Evolutionary conservation across 1,140 invertebrate species (phyloP).

Genomic region (Acromyrmex heyeri): DNA sequence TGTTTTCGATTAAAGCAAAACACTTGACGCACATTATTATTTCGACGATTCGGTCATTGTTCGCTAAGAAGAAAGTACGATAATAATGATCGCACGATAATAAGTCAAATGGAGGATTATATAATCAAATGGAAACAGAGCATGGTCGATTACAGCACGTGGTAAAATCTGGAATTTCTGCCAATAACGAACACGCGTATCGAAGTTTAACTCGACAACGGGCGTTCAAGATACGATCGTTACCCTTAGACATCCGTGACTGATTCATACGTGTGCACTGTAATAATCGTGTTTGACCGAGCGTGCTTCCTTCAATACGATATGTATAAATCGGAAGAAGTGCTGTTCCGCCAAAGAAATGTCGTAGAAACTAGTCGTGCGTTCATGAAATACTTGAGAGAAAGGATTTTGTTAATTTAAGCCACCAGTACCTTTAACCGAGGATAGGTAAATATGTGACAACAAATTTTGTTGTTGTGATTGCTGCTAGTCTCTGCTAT

Average conservation of each 20-base stretch:
- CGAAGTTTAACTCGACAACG: background rate
- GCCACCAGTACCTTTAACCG: too few species aligned
- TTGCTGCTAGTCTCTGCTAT: too few species aligned
- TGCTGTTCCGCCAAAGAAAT: background rate
- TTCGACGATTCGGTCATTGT: background rate
- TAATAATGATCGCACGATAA: background rate
- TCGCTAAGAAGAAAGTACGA: constrained; percentile 18
- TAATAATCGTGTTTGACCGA: constrained; percentile 44
- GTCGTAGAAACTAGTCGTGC: background rate
- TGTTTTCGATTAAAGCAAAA: constrained; percentile 9
- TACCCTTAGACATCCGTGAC: constrained; percentile 40
- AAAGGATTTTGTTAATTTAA: too few species aligned
- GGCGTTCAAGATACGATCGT: constrained; percentile 1
- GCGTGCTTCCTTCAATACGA: constrained; percentile 26
- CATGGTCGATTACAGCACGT: background rate
- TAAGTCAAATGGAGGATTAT: constrained; percentile 13
- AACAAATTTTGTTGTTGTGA: too few species aligned
- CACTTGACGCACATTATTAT: constrained; percentile 7
- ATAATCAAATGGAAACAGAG: constrained; percentile 10
- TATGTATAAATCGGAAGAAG: background rate
- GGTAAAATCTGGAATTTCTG: constrained; percentile 1
- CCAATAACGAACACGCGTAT: background rate
- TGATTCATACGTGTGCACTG: background rate
- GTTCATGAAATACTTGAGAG: background rate
- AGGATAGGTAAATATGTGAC: too few species aligned